A percentile compares a stretch with the other conserved stretches of the same genome.
These are phyloP conservation scores for Bombus vancouverensis DNA, from an alignment of 1,140 invertebrate genomes.

Conservation along the genomic window DNA sequence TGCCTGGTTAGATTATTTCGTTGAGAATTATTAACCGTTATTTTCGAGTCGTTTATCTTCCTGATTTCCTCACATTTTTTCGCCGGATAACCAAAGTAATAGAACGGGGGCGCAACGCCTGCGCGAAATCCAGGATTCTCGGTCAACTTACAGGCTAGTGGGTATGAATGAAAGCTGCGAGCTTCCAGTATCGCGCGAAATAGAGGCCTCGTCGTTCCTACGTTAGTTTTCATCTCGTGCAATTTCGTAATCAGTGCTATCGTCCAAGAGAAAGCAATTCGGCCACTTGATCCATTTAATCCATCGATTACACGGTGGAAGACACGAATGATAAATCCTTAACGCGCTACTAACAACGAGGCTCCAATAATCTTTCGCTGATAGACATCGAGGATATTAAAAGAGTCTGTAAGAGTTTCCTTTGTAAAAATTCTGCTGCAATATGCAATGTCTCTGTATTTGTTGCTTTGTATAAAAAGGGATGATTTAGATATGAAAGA, in stretches of 20 bases:
- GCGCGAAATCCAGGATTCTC: conserved; percentile 26
- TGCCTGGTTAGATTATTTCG: too few relatives aligned
- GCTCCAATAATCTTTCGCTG: not conserved
- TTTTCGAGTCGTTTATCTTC: not conserved
- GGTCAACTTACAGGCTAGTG: conserved; percentile 13
- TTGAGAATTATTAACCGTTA: not conserved
- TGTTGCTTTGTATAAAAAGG: too few relatives aligned
- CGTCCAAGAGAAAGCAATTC: not conserved
- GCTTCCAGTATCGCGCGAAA: conserved; percentile 60
- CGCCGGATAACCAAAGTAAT: too few relatives aligned
- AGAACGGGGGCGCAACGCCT: conserved; percentile 1
- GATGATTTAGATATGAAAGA: too few relatives aligned
- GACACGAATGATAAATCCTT: not conserved
- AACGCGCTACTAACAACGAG: not conserved
- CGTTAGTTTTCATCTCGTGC: not conserved
- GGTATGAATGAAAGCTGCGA: conserved; percentile 51
- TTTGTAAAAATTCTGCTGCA: too few relatives aligned
- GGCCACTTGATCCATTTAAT: not conserved
- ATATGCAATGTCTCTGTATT: too few relatives aligned
- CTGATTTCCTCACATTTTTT: not conserved
- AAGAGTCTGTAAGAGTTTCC: not conserved
- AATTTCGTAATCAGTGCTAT: not conserved
- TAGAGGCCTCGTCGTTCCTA: conserved; percentile 32
- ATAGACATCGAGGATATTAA: not conserved
- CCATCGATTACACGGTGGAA: too few relatives aligned